Evolutionary conservation across 1,140 invertebrate species (phyloP), one percentile per base, ranked within the genome.

Genomic region (Akabosia matsudoensis): DNA sequence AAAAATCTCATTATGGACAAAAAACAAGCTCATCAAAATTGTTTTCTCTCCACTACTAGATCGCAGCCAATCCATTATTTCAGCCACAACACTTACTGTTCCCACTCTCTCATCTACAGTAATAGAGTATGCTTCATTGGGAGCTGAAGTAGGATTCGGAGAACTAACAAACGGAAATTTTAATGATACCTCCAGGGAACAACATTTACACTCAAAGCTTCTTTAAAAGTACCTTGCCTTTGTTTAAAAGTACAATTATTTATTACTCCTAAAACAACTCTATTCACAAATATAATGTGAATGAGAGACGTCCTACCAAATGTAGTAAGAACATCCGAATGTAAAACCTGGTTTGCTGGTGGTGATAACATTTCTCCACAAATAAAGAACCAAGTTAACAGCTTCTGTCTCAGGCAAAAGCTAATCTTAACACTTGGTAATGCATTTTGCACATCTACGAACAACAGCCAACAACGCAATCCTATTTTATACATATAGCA

Each of bases 341-440:
- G n/a, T n/a, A n/a, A n/a, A n/a, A n/a, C n/a, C n/a, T n/a, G n/a
- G n/a, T n/a, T n/a, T 30, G 28, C 7, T n/a, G 24, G 54, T 61
- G 14, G 54, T 61, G 24, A 61, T 61, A 22, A 22, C 24, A 22
- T 61, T 61, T 61, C 24, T 61, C 14, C 30, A 67, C 61, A 31
- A 24, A 67, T 67, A 67, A 67, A 67, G 61, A 30, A 31, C 7
- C 26, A 67, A 67, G 61, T 67, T 67, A 67, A 67, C 61, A 67
- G 61, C 28, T 67, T 67, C 22, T 67, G 24, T n/a, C 28, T 67
- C 54, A 45, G n/a, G 22, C 28, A 67, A 67, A 67, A 67, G 30
- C 61, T 31, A 67, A 31, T 67, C 61, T 67, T 67, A 67, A 67
- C 28, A 67, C 61, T 67, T 67, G 24, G 26, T 31, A 16, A 61